Percentiles rank a stretch among this genome's conserved stretches.
These are phyloP conservation scores for Drosophila parabipectinata DNA, from an alignment of 1,140 invertebrate genomes.

Conservation along the genomic window DNA sequence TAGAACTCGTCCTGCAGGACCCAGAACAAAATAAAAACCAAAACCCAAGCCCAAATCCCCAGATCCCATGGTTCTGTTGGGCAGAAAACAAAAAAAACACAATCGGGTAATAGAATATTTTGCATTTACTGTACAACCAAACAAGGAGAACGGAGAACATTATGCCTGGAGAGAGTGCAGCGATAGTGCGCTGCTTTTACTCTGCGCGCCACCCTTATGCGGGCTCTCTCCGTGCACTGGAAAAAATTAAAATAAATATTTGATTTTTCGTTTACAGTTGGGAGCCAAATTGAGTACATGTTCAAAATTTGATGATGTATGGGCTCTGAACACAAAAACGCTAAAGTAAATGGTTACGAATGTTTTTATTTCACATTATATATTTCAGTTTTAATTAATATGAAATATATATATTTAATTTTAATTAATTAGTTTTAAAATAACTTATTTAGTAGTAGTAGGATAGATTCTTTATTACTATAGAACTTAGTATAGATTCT, in stretches of 20 bases:
- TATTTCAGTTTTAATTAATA: too few species aligned
- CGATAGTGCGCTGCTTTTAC: conserved; percentile 21
- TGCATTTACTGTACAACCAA: conserved; percentile 76
- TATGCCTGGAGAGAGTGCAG: conserved; percentile 12
- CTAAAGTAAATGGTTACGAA: too few species aligned
- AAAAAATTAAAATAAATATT: background rate
- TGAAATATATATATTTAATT: too few species aligned
- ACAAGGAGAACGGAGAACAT: conserved; percentile 34
- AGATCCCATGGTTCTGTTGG: background rate
- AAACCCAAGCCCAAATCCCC: conserved; percentile 10
- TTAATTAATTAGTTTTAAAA: too few species aligned
- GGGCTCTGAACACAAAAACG: too few species aligned
- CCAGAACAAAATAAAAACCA: conserved; percentile 5
- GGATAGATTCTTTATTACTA: too few species aligned
- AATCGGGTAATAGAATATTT: conserved; percentile 50
- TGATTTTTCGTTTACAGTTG: too few species aligned
- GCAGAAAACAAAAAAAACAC: conserved; percentile 14
- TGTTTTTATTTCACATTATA: too few species aligned
- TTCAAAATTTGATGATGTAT: too few species aligned
- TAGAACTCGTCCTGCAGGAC: conserved; percentile 50
- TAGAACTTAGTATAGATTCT: too few species aligned
- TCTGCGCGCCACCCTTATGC: conserved; percentile 38
- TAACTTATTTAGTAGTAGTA: too few species aligned
- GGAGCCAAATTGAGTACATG: too few species aligned
- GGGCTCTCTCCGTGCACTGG: conserved; percentile 6